Base-by-base conservation (phyloP, 2,888 invertebrate species). In the Synanthedon tipuliformis region DNA sequence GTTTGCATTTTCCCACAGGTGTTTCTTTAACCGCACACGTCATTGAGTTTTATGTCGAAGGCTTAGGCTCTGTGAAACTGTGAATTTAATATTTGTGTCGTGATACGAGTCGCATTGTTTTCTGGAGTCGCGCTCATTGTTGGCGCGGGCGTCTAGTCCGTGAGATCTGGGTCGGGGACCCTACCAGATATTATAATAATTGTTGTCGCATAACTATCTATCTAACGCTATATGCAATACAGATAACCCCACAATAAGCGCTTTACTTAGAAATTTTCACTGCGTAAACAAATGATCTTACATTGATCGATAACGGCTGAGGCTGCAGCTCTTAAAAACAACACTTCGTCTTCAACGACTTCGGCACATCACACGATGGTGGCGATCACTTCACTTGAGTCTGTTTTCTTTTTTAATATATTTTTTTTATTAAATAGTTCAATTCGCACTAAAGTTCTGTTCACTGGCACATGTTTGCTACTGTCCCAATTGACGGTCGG, bases 131-230 rank as follows among this genome's bases (percentile, higher is more conserved):
- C 40, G 16, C 68, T 71, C 67, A 81, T 81, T 81, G 79, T 82
- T 67, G 68, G 52, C 67, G 65, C 62, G 63, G 60, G 60, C 64
- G 67, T 61, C 70, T 70, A 70, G 65, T 74, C 65, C 85, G 84
- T 86, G 85, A 73, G 85, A 86, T 86, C 81, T 83, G 70, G 86
- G 85, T 85, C 86, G 82, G 73, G 75, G 79, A 72, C 76, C 69
- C 66, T 59, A 62, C 65, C 67, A 68, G 69, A 66, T 63, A 60
- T 40, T 10, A 34, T 34, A 34, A 34, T 34, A 12, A 45, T 45
- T 45, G 13, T 45, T 15, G 45, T 45, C 45, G 15, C 45, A 45
- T 45, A 12, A 5, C 34, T 8, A 8, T 23, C 1, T 5, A 23
- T 45, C 45, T 45, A 13, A 45, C 45, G n/a, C 34, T 34, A 45